Conservation (phyloP, 2,113 vertebrate species). For the Pteronura brasiliensis region DNA sequence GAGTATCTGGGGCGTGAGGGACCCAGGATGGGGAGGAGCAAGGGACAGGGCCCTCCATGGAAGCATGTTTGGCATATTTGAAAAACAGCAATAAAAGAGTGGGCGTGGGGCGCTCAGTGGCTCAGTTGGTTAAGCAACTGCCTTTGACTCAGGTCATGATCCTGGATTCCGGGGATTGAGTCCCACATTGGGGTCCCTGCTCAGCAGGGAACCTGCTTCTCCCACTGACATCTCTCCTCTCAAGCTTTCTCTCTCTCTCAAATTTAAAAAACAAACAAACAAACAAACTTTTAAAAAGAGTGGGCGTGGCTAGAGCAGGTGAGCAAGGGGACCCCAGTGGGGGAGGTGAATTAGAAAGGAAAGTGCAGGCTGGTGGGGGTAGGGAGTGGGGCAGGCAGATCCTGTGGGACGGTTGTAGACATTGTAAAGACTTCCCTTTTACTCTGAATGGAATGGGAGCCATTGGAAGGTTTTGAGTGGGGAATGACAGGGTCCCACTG, state of each 20-base stretch:
- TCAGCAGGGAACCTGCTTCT: too few species aligned
- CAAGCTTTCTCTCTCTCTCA: too few species aligned
- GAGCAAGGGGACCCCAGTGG: not conserved
- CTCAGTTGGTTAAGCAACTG: too few species aligned
- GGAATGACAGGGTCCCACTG: not conserved
- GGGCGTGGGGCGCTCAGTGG: too few species aligned
- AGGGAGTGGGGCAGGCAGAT: not conserved
- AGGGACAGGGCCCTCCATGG: not conserved
- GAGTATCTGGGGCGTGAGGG: not conserved
- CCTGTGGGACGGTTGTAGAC: accelerated
- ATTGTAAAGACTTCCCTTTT: not conserved
- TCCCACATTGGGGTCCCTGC: too few species aligned
- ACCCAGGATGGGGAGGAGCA: not conserved
- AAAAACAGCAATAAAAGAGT: not conserved
- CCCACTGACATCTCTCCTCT: too few species aligned
- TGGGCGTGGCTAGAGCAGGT: not conserved
- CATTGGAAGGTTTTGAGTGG: not conserved
- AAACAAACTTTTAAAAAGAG: too few species aligned
- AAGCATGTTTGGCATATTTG: not conserved
- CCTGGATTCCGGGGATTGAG: too few species aligned
- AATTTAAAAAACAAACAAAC: too few species aligned
- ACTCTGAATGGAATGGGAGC: not conserved
- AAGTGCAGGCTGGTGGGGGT: accelerated
- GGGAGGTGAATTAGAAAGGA: not conserved
- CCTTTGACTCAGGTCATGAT: too few species aligned